These are phyloP conservation scores for Nephrotoma guestfalica DNA, from an alignment of 2,888 invertebrate species.

Conservation along the genomic window DNA sequence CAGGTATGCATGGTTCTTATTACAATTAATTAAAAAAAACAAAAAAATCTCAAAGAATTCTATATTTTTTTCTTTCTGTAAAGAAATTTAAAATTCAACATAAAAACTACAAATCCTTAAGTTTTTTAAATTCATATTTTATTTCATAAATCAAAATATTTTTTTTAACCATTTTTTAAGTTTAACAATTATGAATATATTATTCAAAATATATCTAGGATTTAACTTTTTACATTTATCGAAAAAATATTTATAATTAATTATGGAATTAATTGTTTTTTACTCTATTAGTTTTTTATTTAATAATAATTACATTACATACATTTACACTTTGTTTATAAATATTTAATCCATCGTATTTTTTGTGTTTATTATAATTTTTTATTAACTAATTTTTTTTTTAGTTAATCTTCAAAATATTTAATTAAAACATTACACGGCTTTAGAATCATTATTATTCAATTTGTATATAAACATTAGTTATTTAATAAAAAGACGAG, in stretches of 20 bases:
- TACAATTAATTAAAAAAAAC: background rate
- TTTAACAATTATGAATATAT: background rate
- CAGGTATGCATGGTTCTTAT: constrained; percentile 20
- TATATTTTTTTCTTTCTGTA: background rate
- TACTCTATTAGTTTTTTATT: background rate
- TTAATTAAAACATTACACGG: background rate
- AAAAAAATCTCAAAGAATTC: background rate
- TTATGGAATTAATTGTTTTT: background rate
- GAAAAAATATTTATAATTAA: background rate
- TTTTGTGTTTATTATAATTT: background rate
- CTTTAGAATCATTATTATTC: background rate
- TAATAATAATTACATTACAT: background rate
- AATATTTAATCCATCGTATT: background rate
- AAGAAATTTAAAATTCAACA: background rate
- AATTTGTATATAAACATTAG: background rate
- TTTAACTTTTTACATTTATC: background rate
- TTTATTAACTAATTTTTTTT: background rate
- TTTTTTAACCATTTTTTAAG: background rate
- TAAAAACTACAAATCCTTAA: background rate
- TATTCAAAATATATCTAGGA: background rate
- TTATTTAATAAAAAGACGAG: background rate
- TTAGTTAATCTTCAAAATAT: background rate
- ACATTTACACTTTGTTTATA: background rate
- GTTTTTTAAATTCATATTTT: background rate
- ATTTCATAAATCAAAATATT: background rate